Base-by-base conservation (phyloP, 2,888 invertebrate genomes). In the Scotopteryx bipunctaria region DNA sequence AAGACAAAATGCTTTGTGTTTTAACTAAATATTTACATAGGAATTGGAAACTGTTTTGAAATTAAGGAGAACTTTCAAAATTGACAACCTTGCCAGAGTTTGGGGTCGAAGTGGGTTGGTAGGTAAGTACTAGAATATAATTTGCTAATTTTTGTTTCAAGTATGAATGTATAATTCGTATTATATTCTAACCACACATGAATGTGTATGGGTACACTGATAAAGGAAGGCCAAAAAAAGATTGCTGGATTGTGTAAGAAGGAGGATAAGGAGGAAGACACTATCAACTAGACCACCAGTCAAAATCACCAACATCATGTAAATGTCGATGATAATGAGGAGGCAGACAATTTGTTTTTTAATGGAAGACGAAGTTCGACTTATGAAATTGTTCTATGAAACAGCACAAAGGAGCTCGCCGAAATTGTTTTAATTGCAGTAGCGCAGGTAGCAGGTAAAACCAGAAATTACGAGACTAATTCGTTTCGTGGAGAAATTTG, bases 371-470 rank as follows among this genome's bases (percentile, higher is more conserved):
- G 17, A 42, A 23, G 23, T 42, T 35, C 35, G 13, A 17, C 25
- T 16, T 31, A 25, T 19, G 13, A 3, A 45, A 27, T 14, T 16
- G 15, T 17, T 16, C 8, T 32, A 58, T 15, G 15, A 32, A 32
- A 15, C 14, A 27, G 16, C 31, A 15, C 29, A 29, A 59, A 59
- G 57, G 41, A 45, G 33, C n/a, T 41, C 13, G 15, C 35, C 32
- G 19, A 51, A 42, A 55, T 51, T 41, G 49, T 42, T 49, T 47
- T 57, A 57, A 62, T 59, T 57, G 49, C 55, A 33, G 36, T 16
- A 55, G 49, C 45, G 54, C 55, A 57, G 63, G 58, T 58, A 44
- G 54, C 53, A 57, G 60, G 58, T 58, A 41, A 51, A 51, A 43
- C 50, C 55, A 49, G 33, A 60, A 59, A 60, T 58, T 57, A 55